Base-by-base conservation (phyloP, 1,140 invertebrate genomes). In the Dendrolimus punctatus region DNA sequence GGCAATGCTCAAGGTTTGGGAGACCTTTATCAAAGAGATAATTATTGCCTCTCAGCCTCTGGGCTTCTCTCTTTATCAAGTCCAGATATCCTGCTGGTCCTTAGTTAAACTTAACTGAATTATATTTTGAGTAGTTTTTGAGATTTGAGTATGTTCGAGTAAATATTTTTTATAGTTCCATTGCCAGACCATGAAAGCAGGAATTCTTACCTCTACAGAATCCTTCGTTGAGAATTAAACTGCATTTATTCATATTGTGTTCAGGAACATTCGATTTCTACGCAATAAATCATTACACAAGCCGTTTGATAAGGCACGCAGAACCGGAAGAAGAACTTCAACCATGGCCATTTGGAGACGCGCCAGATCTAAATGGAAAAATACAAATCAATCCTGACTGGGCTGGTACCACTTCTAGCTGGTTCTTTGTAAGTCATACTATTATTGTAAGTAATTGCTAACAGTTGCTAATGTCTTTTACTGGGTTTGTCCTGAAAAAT, bases 261-360 rank as follows among this genome's bases (percentile, higher is more conserved):
- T 2, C 53, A 74, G 71, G 71, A 8, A 74, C 70, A 0, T 64
- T 60, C 10, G 70, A 76, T 48, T 73, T 58, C 48, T 76, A 57
- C 51, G 64, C 54, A 0, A 47, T 76, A 42, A 76, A 73, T 40
- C 54, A 65, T 49, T 76, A 76, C 49, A 66, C 66, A 0, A 60
- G 51, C n/a, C 66, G 66, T 1, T 10, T 58, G 4, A 60, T 73
- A 4, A 47, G 66, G 8, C 39, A 37, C 6, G 59, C 60, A 0
- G 40, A 8, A 4, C n/a, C 45, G 5, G 62, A 43, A 3, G 71
- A 73, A 6, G n/a, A 38, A 0, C 46, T 59, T 0, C 46, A 39
- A 5, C 5, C 53, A 1, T 66, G 57, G 58, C 54, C 58, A 4
- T 0, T 64, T 0, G 5, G 36, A 1, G 66, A 64, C 1, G 50